These are phyloP conservation scores for Nemoura dubitans DNA, from an alignment of 2,888 invertebrate genomes.

Conservation along the genomic window DNA sequence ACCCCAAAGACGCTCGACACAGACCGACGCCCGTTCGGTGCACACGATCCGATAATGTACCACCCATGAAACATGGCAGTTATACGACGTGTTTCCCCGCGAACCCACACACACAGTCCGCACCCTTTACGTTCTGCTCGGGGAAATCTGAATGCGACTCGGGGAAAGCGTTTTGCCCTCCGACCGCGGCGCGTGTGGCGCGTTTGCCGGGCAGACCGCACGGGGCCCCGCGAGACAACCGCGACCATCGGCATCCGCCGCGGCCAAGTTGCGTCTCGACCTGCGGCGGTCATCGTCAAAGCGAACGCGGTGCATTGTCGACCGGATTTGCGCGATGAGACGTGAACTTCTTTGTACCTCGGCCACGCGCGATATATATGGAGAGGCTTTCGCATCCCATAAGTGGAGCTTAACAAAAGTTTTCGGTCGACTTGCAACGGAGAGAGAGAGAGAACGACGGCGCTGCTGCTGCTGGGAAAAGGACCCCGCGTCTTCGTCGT, in stretches of 20 bases:
- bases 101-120: no score
- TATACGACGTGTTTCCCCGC: no score
- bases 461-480: neutral
- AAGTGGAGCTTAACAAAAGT: neutral
- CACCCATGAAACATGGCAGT: no score
- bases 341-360: neutral
- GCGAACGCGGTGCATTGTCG: neutral
- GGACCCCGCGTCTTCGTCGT: neutral
- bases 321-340: neutral
- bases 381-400: neutral
- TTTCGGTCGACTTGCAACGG: neutral
- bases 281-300: neutral
- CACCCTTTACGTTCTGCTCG: no score
- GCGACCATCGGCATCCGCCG: neutral
- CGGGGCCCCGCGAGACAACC: no score
- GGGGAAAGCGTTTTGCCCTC: no score
- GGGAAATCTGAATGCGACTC: no score
- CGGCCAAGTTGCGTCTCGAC: neutral
- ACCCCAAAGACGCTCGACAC: no score
- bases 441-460: neutral
- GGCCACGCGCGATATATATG: neutral
- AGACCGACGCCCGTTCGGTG: no score
- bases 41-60: no score
- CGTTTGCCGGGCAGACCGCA: no score
- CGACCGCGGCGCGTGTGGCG: no score